A percentile compares a stretch with the other conserved stretches of the same genome.
Conservation (phyloP, 2,888 invertebrate genomes). For the Oscheius sp. region DNA sequence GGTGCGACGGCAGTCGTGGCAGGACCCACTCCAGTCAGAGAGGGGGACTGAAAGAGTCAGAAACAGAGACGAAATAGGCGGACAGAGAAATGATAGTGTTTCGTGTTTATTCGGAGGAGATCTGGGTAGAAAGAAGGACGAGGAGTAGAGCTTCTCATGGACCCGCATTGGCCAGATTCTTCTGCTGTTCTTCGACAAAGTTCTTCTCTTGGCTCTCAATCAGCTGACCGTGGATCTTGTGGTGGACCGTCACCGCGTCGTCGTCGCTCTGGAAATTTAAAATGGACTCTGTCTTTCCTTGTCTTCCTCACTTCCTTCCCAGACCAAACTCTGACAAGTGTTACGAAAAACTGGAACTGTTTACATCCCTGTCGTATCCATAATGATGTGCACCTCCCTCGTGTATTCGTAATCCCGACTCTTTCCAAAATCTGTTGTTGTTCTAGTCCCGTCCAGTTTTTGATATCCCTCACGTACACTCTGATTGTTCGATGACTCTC, state of each 20-base stretch:
- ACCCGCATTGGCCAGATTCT: slow-evolving; percentile 10
- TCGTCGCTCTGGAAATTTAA: slow-evolving; percentile 24
- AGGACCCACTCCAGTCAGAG: not conserved
- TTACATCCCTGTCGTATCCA: too few relatives aligned
- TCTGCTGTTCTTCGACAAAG: slow-evolving; percentile 35
- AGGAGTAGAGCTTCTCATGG: not conserved
- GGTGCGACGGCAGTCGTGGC: not conserved
- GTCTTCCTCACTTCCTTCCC: too few relatives aligned
- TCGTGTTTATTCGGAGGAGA: not conserved
- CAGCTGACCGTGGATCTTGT: slow-evolving; percentile 30
- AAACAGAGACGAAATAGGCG: not conserved
- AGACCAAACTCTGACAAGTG: too few relatives aligned
- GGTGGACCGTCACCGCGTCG: slow-evolving; percentile 31
- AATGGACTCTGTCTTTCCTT: too few relatives aligned
- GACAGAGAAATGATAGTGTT: not conserved
- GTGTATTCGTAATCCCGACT: too few relatives aligned
- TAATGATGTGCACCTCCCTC: too few relatives aligned
- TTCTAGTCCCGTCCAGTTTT: too few relatives aligned
- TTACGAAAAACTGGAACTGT: too few relatives aligned
- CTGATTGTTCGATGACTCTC: too few relatives aligned
- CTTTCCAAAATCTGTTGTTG: too few relatives aligned
- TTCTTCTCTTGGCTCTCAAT: slow-evolving; percentile 36
- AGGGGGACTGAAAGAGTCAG: not conserved
- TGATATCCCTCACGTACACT: too few relatives aligned
- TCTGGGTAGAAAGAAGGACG: not conserved